A percentile compares a stretch with the other conserved stretches of the same genome.
Evolutionary conservation across 2,888 invertebrate species (phyloP).

Genomic region (Mythimna ferrago): DNA sequence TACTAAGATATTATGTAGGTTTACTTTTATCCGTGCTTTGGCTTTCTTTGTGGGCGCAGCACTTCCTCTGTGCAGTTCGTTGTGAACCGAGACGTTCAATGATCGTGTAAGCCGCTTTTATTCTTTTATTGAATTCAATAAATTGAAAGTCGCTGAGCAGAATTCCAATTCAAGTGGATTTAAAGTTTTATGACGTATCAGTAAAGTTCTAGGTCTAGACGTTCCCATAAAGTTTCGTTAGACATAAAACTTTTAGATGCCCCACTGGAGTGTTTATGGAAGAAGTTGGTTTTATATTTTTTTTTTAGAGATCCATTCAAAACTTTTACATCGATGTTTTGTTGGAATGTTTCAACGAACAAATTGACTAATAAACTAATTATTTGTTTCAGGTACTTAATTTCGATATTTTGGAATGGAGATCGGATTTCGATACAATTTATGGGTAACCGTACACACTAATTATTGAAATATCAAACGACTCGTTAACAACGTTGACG

Average conservation of each 20-base stretch:
- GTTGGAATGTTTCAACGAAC: constrained; percentile 3
- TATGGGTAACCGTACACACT: constrained; percentile 43
- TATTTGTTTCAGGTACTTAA: constrained; percentile 57
- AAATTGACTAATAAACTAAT: constrained; percentile 22
- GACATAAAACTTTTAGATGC: constrained; percentile 37
- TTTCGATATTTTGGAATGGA: constrained; percentile 4
- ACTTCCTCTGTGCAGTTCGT: constrained; percentile 39
- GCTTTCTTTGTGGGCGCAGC: constrained; percentile 41
- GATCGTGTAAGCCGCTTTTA: constrained; percentile 46
- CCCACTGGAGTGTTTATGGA: constrained; percentile 22
- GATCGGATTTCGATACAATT: constrained; percentile 27
- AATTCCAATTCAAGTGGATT: constrained; percentile 45
- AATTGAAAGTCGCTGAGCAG: constrained; percentile 35
- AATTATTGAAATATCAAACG: constrained; percentile 17
- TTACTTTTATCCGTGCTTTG: constrained; percentile 29
- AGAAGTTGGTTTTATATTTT: constrained; percentile 17
- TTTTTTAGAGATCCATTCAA: constrained; percentile 17
- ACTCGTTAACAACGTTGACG: neutral
- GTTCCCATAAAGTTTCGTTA: constrained; percentile 28
- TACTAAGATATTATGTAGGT: neutral
- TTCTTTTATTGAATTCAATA: constrained; percentile 53
- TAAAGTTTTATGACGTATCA: constrained; percentile 55
- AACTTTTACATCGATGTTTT: constrained; percentile 19
- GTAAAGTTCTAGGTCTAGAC: constrained; percentile 48
- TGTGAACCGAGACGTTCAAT: constrained; percentile 48